Conservation (phyloP, 37 sponge, comb jelly and placozoan genomes). For the Ephydatia muelleri region DNA sequence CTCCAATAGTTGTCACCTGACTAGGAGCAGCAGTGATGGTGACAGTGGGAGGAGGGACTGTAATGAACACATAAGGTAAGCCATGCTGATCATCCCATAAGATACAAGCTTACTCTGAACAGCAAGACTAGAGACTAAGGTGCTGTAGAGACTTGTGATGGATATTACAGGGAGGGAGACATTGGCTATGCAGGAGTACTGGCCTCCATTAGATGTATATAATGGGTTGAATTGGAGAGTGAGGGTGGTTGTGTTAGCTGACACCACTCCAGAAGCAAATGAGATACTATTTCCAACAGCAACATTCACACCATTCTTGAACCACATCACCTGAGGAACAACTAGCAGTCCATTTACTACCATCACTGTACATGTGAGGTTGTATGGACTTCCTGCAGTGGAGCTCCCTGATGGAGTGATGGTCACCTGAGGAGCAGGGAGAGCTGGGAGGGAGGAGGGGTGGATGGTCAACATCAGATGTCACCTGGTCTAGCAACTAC, state of each 20-base stretch:
- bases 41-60: too few relatives aligned
- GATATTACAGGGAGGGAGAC: neutral
- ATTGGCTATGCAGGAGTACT: neutral
- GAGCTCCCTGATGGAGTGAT: slow-evolving; percentile 6
- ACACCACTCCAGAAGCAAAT: neutral
- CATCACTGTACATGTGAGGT: slow-evolving; percentile 19
- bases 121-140: too few relatives aligned
- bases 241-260: neutral
- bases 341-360: slow-evolving; percentile 6
- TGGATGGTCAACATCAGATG: neutral
- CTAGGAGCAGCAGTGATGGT: too few relatives aligned
- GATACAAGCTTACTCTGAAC: too few relatives aligned
- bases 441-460: neutral
- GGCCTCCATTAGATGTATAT: neutral
- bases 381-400: slow-evolving; percentile 30
- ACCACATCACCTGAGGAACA: slow-evolving; percentile 26
- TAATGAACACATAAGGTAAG: too few relatives aligned
- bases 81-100: neutral
- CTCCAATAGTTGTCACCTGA: too few relatives aligned
- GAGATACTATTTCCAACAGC: neutral
- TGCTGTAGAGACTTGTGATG: neutral
- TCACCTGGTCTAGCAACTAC: neutral
- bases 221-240: neutral
- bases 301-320: neutral
- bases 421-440: neutral